phyloP scores from a whole-genome alignment of 2,113 vertebrate genomes.

The Anser cygnoides region DNA sequence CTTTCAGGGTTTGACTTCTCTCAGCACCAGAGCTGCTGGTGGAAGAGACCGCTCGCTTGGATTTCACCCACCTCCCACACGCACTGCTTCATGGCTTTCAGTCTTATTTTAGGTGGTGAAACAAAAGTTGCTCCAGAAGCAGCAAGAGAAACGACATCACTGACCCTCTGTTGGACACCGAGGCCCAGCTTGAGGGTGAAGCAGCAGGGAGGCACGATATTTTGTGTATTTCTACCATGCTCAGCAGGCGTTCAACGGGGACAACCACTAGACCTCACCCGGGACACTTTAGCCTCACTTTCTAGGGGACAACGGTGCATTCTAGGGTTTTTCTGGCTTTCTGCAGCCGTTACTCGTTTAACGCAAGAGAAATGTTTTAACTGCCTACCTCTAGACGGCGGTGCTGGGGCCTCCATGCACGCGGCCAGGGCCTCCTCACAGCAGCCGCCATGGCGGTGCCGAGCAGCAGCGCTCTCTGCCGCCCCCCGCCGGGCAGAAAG shows the following conservation, averaged over 20 bases:
- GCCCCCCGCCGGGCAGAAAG: not conserved
- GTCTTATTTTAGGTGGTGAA: not conserved
- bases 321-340: not conserved
- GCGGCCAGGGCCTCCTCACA: not conserved
- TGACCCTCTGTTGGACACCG: not conserved
- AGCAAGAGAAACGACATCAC: not conserved
- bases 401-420: fast-evolving
- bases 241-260: fast-evolving
- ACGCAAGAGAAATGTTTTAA: not conserved
- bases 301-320: not conserved
- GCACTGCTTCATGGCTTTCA: not conserved
- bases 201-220: too few relatives aligned
- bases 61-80: too few relatives aligned
- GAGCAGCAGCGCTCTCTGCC: not conserved
- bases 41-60: not conserved
- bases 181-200: not conserved
- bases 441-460: not conserved
- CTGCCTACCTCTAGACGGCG: fast-evolving
- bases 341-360: not conserved
- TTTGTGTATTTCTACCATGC: not conserved
- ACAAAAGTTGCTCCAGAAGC: not conserved
- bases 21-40: not conserved
- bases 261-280: not conserved
- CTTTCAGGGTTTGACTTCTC: not conserved
- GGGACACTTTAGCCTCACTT: not conserved